Conservation (phyloP, 1,140 invertebrate species). For the Pseudachorutes palmiensis region DNA sequence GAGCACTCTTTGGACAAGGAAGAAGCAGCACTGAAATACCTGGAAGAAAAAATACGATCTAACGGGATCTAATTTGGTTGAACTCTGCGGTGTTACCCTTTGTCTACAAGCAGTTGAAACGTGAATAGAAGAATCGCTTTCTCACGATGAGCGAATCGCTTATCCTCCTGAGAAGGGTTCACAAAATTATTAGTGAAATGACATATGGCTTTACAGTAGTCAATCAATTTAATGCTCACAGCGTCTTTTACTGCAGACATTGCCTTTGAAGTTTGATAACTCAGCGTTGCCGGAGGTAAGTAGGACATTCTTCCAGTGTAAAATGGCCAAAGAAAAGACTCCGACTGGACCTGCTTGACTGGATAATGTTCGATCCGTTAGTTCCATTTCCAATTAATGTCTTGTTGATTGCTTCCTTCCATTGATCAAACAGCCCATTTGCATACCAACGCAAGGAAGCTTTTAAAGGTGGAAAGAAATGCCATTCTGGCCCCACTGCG, state of each 20-base stretch:
- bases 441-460: background rate
- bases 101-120: slow-evolving; percentile 31
- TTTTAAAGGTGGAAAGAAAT: background rate
- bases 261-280: slow-evolving; percentile 22
- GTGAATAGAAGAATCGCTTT: slow-evolving; percentile 31
- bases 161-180: slow-evolving; percentile 30
- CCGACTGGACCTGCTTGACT: too few species aligned
- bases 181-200: background rate
- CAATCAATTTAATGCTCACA: slow-evolving; percentile 12
- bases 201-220: background rate
- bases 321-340: background rate
- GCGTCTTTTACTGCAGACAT: slow-evolving; percentile 29
- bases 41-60: slow-evolving; percentile 1
- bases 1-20: slow-evolving; percentile 57
- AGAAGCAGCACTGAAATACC: slow-evolving; percentile 52
- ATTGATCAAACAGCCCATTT: too few species aligned
- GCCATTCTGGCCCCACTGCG: too few species aligned
- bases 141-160: slow-evolving; percentile 28
- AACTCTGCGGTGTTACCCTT: slow-evolving; percentile 25
- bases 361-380: background rate
- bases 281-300: slow-evolving; percentile 18
- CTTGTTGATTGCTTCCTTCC: background rate
- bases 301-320: background rate
- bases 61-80: slow-evolving; percentile 4
- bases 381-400: background rate